Evolutionary conservation across 2,113 vertebrate species (phyloP).

Genomic region (Calidris pugnax): DNA sequence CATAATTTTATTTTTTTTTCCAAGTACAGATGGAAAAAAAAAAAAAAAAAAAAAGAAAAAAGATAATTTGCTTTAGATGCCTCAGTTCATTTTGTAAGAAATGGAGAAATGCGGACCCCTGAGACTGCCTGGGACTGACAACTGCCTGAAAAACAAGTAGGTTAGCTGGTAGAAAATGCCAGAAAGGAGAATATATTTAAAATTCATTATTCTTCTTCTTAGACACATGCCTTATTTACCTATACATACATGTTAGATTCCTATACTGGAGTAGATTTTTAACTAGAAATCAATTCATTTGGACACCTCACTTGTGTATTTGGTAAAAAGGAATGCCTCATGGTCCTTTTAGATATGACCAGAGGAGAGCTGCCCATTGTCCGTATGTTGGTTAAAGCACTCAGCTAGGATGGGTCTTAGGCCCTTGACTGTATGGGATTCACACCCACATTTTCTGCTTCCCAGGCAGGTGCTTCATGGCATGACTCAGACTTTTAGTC

Average conservation of each 20-base stretch:
- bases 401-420: not conserved
- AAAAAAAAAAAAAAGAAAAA: too few relatives aligned
- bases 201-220: not conserved
- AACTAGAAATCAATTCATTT: not conserved
- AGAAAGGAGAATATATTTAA: not conserved
- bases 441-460: not conserved
- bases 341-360: not conserved
- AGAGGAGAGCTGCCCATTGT: not conserved
- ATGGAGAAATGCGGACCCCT: not conserved
- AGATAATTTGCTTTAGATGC: not conserved
- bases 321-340: not conserved
- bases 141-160: not conserved
- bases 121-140: not conserved
- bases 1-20: too few relatives aligned
- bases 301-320: not conserved
- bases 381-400: not conserved
- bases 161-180: not conserved
- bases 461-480: not conserved
- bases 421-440: rapidly evolving
- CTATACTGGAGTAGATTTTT: rapidly evolving
- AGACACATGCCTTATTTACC: not conserved
- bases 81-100: not conserved
- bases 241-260: not conserved
- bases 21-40: not conserved
- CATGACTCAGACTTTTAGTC: not conserved